phyloP scores from a whole-genome alignment of 2,888 invertebrate genomes.

The Archips crataeganus region DNA sequence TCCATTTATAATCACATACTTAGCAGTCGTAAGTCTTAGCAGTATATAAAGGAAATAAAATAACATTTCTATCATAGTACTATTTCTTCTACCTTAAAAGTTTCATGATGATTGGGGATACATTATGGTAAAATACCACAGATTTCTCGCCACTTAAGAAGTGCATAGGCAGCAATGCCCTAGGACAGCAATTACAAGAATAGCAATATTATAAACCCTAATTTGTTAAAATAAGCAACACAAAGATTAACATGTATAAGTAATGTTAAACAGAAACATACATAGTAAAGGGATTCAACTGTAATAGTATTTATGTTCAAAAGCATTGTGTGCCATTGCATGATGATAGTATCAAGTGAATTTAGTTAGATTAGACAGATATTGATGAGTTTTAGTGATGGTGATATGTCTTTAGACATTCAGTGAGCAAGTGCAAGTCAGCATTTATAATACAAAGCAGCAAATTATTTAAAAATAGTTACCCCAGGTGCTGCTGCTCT shows the following conservation, averaged over 20 bases:
- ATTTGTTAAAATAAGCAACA: neutral
- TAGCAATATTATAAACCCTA: neutral
- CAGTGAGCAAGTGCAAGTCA: constrained; percentile 28
- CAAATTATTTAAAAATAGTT: constrained; percentile 62
- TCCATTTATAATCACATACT: neutral
- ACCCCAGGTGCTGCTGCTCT: constrained; percentile 93
- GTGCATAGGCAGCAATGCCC: neutral
- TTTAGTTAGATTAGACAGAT: constrained; percentile 20
- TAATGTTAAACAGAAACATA: neutral
- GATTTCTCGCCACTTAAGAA: too few relatives aligned
- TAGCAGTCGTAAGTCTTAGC: neutral
- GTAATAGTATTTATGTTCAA: constrained; percentile 41
- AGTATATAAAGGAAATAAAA: neutral
- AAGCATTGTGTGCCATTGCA: constrained; percentile 45
- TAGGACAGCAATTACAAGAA: neutral
- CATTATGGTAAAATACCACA: neutral
- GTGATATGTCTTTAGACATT: constrained; percentile 25
- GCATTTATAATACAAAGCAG: constrained; percentile 30
- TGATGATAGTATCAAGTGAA: constrained; percentile 29
- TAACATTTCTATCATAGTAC: neutral
- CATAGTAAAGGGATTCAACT: constrained; percentile 4
- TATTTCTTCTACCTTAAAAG: neutral
- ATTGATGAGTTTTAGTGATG: constrained; percentile 33
- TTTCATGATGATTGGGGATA: neutral
- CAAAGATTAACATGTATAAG: neutral